Conservation (phyloP, 2,113 vertebrate species). For the Aegithalos caudatus region DNA sequence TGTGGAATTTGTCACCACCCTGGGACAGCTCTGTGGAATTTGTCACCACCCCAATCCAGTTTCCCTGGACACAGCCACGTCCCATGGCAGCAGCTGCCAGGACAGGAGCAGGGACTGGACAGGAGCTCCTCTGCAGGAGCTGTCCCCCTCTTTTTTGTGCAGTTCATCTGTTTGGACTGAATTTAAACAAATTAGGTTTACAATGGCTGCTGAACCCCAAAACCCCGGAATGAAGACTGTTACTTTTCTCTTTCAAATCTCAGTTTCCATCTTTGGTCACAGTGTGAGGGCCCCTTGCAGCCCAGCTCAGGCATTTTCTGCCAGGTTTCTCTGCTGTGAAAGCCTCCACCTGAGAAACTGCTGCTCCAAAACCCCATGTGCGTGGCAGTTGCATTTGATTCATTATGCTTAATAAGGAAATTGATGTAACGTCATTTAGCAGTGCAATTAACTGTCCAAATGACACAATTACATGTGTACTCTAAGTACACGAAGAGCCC, state of each 20-base stretch:
- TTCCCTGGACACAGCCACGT: rapidly evolving
- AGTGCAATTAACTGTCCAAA: slow-evolving; percentile 24
- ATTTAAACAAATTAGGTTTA: not conserved
- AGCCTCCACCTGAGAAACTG: not conserved
- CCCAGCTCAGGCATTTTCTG: not conserved
- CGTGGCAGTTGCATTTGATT: not conserved
- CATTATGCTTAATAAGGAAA: not conserved
- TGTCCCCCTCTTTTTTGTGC: rapidly evolving
- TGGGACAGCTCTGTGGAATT: too few species aligned
- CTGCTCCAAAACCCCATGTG: not conserved
- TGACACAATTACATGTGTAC: not conserved
- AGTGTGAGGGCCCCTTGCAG: not conserved
- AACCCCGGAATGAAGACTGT: not conserved
- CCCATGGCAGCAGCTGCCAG: rapidly evolving
- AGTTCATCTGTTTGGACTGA: rapidly evolving
- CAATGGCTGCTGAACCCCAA: not conserved
- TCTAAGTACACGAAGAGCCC: not conserved
- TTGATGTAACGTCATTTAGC: not conserved
- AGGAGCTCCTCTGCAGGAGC: not conserved
- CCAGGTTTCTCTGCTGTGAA: not conserved
- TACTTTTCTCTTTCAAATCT: not conserved
- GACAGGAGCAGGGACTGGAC: rapidly evolving
- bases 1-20: too few species aligned
- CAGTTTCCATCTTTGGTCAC: not conserved
- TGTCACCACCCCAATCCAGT: not conserved